phyloP scores from a whole-genome alignment of 2,888 invertebrate species.

The Spicauda simplicius region DNA sequence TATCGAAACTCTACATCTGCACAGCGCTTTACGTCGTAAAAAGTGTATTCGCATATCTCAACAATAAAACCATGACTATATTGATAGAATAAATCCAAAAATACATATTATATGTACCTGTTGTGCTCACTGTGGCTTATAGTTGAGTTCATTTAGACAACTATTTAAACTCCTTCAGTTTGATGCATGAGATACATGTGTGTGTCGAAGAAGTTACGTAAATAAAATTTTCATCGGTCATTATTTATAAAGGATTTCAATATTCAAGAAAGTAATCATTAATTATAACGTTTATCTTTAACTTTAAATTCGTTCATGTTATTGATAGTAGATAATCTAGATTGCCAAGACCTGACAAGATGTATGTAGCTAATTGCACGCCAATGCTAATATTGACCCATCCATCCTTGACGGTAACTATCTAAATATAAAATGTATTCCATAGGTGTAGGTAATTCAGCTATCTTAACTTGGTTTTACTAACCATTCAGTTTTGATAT shows the following conservation, averaged over 20 bases:
- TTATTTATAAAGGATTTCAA: neutral
- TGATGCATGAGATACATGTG: too few relatives aligned
- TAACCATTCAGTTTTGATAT: too few relatives aligned
- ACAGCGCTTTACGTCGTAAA: too few relatives aligned
- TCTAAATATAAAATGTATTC: neutral
- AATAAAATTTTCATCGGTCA: neutral
- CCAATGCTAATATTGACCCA: constrained; percentile 21
- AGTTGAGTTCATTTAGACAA: too few relatives aligned
- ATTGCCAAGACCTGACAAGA: constrained; percentile 14
- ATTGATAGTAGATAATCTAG: constrained; percentile 5
- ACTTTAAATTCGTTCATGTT: neutral
- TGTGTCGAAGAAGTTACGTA: neutral
- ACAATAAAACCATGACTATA: too few relatives aligned
- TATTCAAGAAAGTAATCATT: neutral
- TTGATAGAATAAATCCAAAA: too few relatives aligned
- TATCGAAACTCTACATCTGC: too few relatives aligned
- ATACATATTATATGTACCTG: too few relatives aligned
- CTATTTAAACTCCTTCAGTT: too few relatives aligned
- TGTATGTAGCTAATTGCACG: constrained; percentile 11
- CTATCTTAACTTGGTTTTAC: neutral
- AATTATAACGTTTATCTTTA: neutral
- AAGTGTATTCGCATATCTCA: too few relatives aligned
- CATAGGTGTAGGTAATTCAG: neutral
- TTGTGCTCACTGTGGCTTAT: too few relatives aligned
- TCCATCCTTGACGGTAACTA: constrained; percentile 17